These are phyloP conservation scores for Channa maculata DNA, from an alignment of 2,113 vertebrate genomes.

Conservation along the genomic window DNA sequence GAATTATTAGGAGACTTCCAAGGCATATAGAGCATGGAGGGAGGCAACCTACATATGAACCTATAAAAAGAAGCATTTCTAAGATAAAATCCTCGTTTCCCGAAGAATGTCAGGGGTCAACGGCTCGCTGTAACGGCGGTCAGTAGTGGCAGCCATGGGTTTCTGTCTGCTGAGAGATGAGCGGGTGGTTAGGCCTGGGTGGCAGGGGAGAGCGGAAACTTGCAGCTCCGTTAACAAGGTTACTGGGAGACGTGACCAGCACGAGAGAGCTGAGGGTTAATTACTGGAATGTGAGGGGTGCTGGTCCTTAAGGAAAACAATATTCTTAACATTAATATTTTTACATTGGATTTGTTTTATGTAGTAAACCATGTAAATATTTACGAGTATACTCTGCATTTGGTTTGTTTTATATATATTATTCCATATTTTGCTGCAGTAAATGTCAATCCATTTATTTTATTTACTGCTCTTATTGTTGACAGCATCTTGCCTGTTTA, in stretches of 20 bases:
- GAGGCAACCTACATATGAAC: too few species aligned
- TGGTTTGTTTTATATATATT: too few species aligned
- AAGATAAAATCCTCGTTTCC: constrained; percentile 19
- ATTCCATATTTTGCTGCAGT: too few species aligned
- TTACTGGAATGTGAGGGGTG: too few species aligned
- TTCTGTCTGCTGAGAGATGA: constrained; percentile 22
- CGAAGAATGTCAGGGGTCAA: constrained; percentile 8
- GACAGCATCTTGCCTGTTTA: background rate
- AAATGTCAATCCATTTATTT: too few species aligned
- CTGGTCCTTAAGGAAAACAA: too few species aligned
- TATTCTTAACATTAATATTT: too few species aligned
- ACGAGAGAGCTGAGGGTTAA: too few species aligned
- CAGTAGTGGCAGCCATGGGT: constrained; percentile 6
- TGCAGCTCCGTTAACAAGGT: constrained; percentile 13
- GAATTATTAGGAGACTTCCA: background rate
- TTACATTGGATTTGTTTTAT: too few species aligned
- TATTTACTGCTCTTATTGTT: background rate
- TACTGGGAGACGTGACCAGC: background rate
- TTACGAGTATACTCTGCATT: too few species aligned
- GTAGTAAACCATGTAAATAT: too few species aligned
- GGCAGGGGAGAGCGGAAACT: constrained; percentile 7
- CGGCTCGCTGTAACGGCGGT: background rate
- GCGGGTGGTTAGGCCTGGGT: constrained; percentile 23
- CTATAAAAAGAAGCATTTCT: background rate
- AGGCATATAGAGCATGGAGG: background rate